Evolutionary conservation across 2,888 invertebrate genomes (phyloP).

Genomic region (Allophyes oxyacanthae): DNA sequence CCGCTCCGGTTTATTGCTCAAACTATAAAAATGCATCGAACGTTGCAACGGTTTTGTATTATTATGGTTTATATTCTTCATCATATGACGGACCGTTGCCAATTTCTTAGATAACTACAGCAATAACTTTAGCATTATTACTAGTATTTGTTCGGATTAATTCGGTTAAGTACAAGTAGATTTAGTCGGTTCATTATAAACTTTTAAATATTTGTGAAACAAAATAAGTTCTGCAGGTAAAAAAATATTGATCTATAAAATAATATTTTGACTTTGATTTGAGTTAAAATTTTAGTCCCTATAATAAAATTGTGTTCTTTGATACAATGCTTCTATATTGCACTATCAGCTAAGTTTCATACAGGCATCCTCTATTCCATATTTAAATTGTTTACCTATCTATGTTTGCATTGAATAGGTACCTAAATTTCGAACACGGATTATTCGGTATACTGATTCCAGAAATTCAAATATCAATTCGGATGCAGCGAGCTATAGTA

Average conservation of each 20-base stretch:
- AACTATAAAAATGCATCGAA: constrained; percentile 86
- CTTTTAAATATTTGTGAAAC: too few relatives aligned
- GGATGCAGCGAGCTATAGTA: constrained; percentile 11
- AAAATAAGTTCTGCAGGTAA: too few relatives aligned
- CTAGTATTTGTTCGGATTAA: neutral
- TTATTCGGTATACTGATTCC: constrained; percentile 10
- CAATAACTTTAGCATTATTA: constrained; percentile 21
- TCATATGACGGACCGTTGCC: constrained; percentile 45
- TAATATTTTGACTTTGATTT: too few relatives aligned
- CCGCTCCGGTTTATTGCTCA: constrained; percentile 73
- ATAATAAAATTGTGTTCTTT: too few relatives aligned
- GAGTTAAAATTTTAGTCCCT: too few relatives aligned
- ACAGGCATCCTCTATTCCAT: neutral
- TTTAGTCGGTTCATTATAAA: too few relatives aligned
- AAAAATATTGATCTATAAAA: neutral
- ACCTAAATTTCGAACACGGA: constrained; percentile 8
- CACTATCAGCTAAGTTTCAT: neutral
- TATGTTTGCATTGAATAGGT: constrained; percentile 12
- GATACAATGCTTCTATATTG: neutral
- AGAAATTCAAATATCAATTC: constrained; percentile 29
- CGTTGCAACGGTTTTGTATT: constrained; percentile 71
- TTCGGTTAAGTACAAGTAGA: neutral
- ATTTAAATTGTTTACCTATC: constrained; percentile 3
- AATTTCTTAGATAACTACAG: constrained; percentile 33
- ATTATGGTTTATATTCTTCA: constrained; percentile 66